A percentile compares a stretch with the other conserved stretches of the same genome.
These are phyloP conservation scores for Drosophila silvestris DNA, from an alignment of 2,888 invertebrate species.

Conservation along the genomic window DNA sequence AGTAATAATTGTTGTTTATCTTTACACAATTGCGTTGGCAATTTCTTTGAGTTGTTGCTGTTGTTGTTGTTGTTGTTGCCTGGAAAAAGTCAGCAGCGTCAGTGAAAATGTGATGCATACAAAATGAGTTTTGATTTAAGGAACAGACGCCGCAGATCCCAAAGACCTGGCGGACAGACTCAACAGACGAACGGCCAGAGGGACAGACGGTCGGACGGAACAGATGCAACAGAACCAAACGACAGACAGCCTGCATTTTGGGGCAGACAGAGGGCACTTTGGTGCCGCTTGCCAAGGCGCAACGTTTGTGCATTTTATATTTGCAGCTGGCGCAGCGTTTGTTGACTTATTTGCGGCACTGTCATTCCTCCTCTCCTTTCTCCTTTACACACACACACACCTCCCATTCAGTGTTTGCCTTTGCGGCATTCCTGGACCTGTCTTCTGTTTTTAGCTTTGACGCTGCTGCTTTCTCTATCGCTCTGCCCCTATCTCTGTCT, in stretches of 20 bases:
- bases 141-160: constrained; percentile 21
- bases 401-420: constrained; percentile 17
- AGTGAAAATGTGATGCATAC: constrained; percentile 80
- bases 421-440: constrained; percentile 18
- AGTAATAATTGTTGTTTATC: constrained; percentile 84
- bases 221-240: background rate
- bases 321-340: constrained; percentile 54
- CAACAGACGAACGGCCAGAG: background rate
- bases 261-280: constrained; percentile 27
- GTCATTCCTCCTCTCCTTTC: background rate
- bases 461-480: background rate
- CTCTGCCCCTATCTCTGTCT: constrained; percentile 9
- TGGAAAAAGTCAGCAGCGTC: constrained; percentile 56
- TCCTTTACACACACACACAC: background rate
- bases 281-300: constrained; percentile 32
- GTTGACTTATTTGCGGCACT: constrained; percentile 75
- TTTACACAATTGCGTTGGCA: constrained; percentile 79
- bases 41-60: constrained; percentile 69
- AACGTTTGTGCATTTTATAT: constrained; percentile 79
- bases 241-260: constrained; percentile 8
- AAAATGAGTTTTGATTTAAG: constrained; percentile 82
- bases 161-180: background rate
- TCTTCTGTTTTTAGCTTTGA: constrained; percentile 14
- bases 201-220: background rate
- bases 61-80: constrained; percentile 24